These are phyloP conservation scores for Junonia oenone DNA, from an alignment of 2,888 invertebrate species.

Conservation along the genomic window DNA sequence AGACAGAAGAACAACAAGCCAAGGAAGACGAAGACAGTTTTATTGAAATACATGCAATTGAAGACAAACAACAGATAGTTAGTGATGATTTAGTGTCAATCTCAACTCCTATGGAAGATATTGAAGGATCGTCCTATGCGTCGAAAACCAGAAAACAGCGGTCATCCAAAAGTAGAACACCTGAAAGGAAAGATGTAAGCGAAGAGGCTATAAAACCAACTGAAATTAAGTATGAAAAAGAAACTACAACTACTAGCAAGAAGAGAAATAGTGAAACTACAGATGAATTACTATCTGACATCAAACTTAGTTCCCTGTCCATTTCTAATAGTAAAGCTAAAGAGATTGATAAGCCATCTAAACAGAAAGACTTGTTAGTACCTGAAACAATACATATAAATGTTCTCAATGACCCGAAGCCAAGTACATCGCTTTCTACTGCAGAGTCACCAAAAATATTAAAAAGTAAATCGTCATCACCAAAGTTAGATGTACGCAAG, in stretches of 20 bases:
- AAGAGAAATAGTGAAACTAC: constrained; percentile 32
- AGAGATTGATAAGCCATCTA: constrained; percentile 10
- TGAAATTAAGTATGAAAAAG: constrained; percentile 35
- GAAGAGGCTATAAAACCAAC: constrained; percentile 36
- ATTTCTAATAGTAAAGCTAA: constrained; percentile 6
- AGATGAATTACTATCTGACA: constrained; percentile 11
- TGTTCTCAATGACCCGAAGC: constrained; percentile 18
- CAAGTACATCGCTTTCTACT: constrained; percentile 24
- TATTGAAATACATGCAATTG: constrained; percentile 70
- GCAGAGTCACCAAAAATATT: constrained; percentile 48
- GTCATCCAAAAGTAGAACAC: constrained; percentile 48
- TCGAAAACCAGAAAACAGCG: constrained; percentile 54
- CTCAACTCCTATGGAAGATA: constrained; percentile 56
- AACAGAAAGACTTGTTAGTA: constrained; percentile 15
- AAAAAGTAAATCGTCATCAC: constrained; percentile 58
- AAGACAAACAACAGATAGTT: constrained; percentile 53
- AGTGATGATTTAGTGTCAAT: constrained; percentile 66
- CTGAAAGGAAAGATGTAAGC: constrained; percentile 41
- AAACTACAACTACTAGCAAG: constrained; percentile 36
- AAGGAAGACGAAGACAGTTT: constrained; percentile 67
- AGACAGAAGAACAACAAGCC: constrained; percentile 50
- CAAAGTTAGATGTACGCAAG: constrained; percentile 49
- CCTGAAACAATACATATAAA: constrained; percentile 8
- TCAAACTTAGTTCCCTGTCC: constrained; percentile 5
- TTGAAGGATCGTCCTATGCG: constrained; percentile 47